Evolutionary conservation across 2,888 invertebrate genomes (phyloP), one percentile per base, ranked within the genome.

Genomic region (Seladonia tumulorum): DNA sequence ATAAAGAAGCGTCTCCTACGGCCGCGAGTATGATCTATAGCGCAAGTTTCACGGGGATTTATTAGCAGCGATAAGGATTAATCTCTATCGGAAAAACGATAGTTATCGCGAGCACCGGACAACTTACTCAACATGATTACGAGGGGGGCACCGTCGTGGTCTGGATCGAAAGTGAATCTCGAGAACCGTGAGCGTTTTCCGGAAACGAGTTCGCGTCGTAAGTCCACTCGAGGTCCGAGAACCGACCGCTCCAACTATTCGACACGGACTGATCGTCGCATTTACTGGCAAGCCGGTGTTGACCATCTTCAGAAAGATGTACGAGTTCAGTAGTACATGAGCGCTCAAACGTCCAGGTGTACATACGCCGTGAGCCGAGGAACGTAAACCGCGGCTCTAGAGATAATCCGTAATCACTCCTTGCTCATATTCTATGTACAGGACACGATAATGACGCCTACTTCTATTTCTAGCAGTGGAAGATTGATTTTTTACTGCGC

Each of bases 51-150:
- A 35, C 0, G 12, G 5, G 14, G 29, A 66, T n/a, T 66, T 66
- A 49, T n/a, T 39, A 49, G 49, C 12, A 25, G 22, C 14, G 53
- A 45, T 70, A 42, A 5, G 14, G 16, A 18, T 42, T 42, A 42
- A 70, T 42, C 42, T 22, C n/a, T 39, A 10, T 70, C 22, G 39
- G 25, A 66, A 45, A 60, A 70, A 22, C 53, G 0, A 35, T 16
- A 29, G n/a, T 45, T 29, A 47, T 42, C 18, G 35, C 16, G 68
- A 45, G 8, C 72, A 76, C 72, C 22, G 5, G 8, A 14, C 29
- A 81, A 87, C 87, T 87, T 87, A 87, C 87, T 87, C 76, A 29
- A 72, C 87, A 87, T 87, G 42, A 25, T 78, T n/a, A 29, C 10
- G 39, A 76, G 25, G 39, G 8, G n/a, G 39, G 14, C 16, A 57